Conservation (phyloP, 2,797 vertebrate species). For the Eupleurogrammus muticus region DNA sequence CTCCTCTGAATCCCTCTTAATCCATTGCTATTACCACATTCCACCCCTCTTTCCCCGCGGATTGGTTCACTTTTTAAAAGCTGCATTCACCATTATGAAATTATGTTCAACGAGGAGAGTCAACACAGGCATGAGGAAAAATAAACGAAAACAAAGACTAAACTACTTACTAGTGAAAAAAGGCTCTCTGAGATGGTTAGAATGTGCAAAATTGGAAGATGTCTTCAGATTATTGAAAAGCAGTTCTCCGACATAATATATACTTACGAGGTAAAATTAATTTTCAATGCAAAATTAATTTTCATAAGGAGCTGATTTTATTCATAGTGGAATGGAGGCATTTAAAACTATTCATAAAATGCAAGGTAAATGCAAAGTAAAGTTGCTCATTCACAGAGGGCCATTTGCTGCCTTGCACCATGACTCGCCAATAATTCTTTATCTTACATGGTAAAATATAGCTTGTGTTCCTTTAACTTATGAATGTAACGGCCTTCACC, state of each 20-base stretch:
- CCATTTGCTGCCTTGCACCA: background rate
- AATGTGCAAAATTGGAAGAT: background rate
- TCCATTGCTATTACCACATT: constrained; percentile 61
- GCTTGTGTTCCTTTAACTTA: background rate
- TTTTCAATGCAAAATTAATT: too few relatives aligned
- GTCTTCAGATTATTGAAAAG: background rate
- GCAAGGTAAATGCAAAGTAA: background rate
- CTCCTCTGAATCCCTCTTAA: constrained; percentile 57
- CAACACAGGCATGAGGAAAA: constrained; percentile 6
- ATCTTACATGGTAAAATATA: background rate
- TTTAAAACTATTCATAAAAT: background rate
- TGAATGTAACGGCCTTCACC: background rate
- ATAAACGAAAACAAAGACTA: background rate
- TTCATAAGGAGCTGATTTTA: background rate
- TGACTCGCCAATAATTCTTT: background rate
- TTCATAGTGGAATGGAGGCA: background rate
- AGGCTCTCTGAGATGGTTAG: too few relatives aligned
- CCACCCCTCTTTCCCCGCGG: constrained; percentile 36
- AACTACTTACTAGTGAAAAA: background rate
- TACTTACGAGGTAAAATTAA: too few relatives aligned
- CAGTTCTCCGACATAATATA: background rate
- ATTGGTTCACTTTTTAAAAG: constrained; percentile 48
- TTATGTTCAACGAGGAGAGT: constrained; percentile 14
- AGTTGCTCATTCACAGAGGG: background rate
- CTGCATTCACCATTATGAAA: constrained; percentile 20